A percentile compares a stretch with the other conserved stretches of the same genome.
Conservation (phyloP, 1,140 invertebrate genomes). For the Andricus grossulariae region DNA sequence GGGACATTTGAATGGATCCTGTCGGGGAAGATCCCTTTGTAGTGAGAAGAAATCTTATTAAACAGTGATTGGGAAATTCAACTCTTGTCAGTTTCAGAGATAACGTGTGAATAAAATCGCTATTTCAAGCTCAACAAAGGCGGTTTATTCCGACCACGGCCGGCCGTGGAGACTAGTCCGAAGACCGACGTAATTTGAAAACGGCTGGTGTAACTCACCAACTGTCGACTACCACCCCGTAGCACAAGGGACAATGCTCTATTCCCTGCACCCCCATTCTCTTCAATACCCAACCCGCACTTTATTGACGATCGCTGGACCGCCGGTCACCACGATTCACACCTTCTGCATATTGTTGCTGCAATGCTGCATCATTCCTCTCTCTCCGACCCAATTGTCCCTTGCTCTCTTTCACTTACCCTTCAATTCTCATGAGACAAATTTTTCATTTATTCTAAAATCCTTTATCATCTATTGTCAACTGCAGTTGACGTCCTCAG, state of each 20-base stretch:
- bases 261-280: slow-evolving; percentile 18
- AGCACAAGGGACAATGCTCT: slow-evolving; percentile 14
- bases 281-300: slow-evolving; percentile 17
- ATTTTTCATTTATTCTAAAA: background rate
- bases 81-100: background rate
- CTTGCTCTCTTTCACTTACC: slow-evolving; percentile 10
- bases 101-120: slow-evolving; percentile 25
- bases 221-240: slow-evolving; percentile 19
- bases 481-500: background rate
- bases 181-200: slow-evolving; percentile 26
- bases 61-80: too few species aligned
- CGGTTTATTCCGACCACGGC: slow-evolving; percentile 20
- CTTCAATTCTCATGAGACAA: slow-evolving; percentile 8
- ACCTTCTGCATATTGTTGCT: slow-evolving; percentile 30
- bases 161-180: background rate
- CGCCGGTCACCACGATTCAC: slow-evolving; percentile 21
- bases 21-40: too few species aligned
- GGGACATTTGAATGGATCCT: too few species aligned
- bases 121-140: slow-evolving; percentile 7
- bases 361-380: background rate
- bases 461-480: background rate
- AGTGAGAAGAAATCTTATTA: too few species aligned
- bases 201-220: slow-evolving; percentile 31
- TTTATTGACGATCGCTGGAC: slow-evolving; percentile 21
- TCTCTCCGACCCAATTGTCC: background rate